A percentile compares a stretch with the other conserved stretches of the same genome.
These are phyloP conservation scores for Moxostoma hubbsi DNA, from an alignment of 2,797 vertebrate genomes.

Conservation along the genomic window DNA sequence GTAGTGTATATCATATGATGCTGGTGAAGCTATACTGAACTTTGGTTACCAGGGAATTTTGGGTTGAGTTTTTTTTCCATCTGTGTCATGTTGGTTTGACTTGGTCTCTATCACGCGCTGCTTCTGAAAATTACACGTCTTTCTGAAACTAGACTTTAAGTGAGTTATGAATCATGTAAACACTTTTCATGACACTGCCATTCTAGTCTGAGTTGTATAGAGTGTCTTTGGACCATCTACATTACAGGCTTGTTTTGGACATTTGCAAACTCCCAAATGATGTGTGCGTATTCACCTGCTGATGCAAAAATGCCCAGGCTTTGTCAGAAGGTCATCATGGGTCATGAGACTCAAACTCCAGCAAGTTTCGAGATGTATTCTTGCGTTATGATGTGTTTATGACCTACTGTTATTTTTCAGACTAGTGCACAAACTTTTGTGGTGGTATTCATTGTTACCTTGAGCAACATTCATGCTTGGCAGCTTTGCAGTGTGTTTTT, in stretches of 20 bases:
- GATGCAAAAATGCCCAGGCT: conserved; percentile 13
- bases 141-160: neutral
- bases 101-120: neutral
- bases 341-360: neutral
- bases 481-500: neutral
- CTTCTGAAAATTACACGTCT: neutral
- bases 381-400: neutral
- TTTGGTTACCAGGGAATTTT: neutral
- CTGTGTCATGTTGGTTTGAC: conserved; percentile 4
- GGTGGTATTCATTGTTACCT: neutral
- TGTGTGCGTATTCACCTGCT: neutral
- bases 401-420: neutral
- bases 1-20: neutral
- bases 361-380: neutral
- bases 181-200: no score
- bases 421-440: neutral
- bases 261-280: conserved; percentile 24
- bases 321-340: neutral
- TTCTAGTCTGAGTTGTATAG: neutral
- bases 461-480: neutral
- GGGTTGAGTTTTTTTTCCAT: neutral
- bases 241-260: neutral
- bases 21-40: neutral
- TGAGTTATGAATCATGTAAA: neutral
- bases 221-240: neutral